Conservation (phyloP, 2,888 invertebrate species). For the Steinernema carpocapsae region DNA sequence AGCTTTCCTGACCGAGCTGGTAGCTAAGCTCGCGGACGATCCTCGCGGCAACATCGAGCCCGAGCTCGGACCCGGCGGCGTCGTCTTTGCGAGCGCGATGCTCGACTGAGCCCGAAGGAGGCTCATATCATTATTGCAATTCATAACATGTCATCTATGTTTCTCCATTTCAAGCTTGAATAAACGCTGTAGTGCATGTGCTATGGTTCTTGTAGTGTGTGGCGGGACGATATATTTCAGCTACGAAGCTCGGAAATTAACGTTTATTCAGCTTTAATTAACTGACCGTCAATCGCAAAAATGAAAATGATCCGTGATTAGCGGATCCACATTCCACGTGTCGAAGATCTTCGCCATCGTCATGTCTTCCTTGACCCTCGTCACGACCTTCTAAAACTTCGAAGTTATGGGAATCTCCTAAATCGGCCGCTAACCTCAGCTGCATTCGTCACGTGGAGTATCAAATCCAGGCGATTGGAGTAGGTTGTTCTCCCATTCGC, state of each 20-base stretch:
- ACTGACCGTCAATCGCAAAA: too few relatives aligned
- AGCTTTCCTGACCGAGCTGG: background rate
- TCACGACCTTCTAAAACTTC: background rate
- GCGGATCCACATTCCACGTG: background rate
- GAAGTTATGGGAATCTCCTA: background rate
- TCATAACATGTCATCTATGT: background rate
- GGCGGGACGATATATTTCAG: too few relatives aligned
- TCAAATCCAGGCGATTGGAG: background rate
- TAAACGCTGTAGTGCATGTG: too few relatives aligned
- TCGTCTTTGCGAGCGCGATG: background rate
- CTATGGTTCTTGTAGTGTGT: too few relatives aligned
- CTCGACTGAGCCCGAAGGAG: background rate
- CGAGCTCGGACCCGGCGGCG: constrained; percentile 14
- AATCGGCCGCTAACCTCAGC: background rate
- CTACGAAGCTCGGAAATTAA: too few relatives aligned
- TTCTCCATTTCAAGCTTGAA: too few relatives aligned
- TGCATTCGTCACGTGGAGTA: background rate
- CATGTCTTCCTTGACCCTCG: background rate
- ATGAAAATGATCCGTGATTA: background rate
- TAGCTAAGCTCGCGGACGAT: background rate
- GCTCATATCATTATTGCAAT: background rate
- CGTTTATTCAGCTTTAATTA: too few relatives aligned
- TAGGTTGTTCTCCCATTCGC: background rate
- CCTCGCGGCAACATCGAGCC: background rate
- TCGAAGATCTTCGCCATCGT: constrained; percentile 13